Conservation (phyloP, 1,140 invertebrate genomes). For the Caenorhabditis remanei region DNA sequence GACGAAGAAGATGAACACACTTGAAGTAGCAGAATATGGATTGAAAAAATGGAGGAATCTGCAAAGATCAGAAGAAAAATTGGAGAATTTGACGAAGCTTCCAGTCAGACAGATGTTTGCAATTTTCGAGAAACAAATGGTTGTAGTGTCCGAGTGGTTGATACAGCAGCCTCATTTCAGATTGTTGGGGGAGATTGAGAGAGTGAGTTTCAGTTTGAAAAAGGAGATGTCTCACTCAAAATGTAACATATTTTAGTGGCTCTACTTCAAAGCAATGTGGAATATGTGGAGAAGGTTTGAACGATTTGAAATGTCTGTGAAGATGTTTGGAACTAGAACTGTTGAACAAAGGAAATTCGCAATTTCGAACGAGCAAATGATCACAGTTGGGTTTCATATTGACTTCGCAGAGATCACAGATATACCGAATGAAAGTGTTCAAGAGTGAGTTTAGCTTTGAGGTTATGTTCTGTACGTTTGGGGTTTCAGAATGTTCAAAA, state of each 20-base stretch:
- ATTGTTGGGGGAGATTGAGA: not conserved
- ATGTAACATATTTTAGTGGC: not conserved
- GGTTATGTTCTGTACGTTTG: no score
- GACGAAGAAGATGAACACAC: slow-evolving; percentile 12
- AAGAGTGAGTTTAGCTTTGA: not conserved
- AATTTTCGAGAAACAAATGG: slow-evolving; percentile 36
- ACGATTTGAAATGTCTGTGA: slow-evolving; percentile 43
- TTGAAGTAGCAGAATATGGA: slow-evolving; percentile 18
- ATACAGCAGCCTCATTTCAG: slow-evolving; percentile 25
- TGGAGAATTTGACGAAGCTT: slow-evolving; percentile 4
- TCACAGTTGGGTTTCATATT: not conserved
- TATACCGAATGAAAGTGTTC: slow-evolving; percentile 1
- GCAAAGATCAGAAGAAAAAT: slow-evolving; percentile 28
- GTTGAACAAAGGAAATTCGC: slow-evolving; percentile 4
- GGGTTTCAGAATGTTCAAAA: slow-evolving; percentile 9
- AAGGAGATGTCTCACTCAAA: no score
- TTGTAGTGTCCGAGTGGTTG: slow-evolving; percentile 43
- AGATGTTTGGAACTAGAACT: not conserved
- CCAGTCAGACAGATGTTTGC: slow-evolving; percentile 30
- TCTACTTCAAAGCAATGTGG: slow-evolving; percentile 6
- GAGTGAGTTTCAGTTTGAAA: not conserved
- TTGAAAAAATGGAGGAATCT: slow-evolving; percentile 45
- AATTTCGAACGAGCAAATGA: slow-evolving; percentile 1
- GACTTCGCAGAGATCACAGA: slow-evolving; percentile 28
- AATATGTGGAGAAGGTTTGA: slow-evolving; percentile 41